These are phyloP conservation scores for Hyperoplus immaculatus DNA, from an alignment of 2,797 vertebrate species.

Conservation along the genomic window DNA sequence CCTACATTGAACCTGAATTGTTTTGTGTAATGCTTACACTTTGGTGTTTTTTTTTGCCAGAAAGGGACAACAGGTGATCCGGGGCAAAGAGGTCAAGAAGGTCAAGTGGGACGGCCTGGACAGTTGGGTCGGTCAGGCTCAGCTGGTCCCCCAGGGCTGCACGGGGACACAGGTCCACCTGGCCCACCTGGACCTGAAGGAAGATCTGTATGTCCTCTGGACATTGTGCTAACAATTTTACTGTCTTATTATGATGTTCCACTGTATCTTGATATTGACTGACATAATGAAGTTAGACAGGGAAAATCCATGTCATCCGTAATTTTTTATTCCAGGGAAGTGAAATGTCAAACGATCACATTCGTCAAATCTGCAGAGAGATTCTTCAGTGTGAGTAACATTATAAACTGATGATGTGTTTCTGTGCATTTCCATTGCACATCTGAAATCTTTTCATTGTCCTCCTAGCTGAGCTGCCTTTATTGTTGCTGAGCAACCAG, in stretches of 20 bases:
- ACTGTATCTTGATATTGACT: background rate
- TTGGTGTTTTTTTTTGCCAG: constrained; percentile 84
- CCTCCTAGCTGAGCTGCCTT: constrained; percentile 90
- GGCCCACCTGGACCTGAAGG: constrained; percentile 92
- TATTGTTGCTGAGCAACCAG: constrained; percentile 89
- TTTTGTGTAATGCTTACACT: constrained; percentile 59
- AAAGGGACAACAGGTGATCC: constrained; percentile 93
- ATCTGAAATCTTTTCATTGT: constrained; percentile 41
- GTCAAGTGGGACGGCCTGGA: constrained; percentile 91
- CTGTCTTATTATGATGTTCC: background rate
- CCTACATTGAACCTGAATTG: background rate
- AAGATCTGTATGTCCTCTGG: constrained; percentile 88
- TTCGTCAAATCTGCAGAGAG: constrained; percentile 94
- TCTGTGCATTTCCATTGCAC: constrained; percentile 7
- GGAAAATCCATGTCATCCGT: background rate
- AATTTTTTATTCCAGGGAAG: constrained; percentile 82
- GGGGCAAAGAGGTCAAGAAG: constrained; percentile 88
- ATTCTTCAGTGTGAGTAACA: constrained; percentile 92
- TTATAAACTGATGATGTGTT: constrained; percentile 8
- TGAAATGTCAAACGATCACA: constrained; percentile 92
- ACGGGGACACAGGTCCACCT: constrained; percentile 86
- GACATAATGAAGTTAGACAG: too few species aligned
- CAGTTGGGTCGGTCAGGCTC: constrained; percentile 87
- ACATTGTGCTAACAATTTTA: constrained; percentile 9
- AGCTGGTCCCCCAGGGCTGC: constrained; percentile 88